Evolutionary conservation across 2,888 invertebrate genomes (phyloP).

Genomic region (Tanypteryx hageni): DNA sequence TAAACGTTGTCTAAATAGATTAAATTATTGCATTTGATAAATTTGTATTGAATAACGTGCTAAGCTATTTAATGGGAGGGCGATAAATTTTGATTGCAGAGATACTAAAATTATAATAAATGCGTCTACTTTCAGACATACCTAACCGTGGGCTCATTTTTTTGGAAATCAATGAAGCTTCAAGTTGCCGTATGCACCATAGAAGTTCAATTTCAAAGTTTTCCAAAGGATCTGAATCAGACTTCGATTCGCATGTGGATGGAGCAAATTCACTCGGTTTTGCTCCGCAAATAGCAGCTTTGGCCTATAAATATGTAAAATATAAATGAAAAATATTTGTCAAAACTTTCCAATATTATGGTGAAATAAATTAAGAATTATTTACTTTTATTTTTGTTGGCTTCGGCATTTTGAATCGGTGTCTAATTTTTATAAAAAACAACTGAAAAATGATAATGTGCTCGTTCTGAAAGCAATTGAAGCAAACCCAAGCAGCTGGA

Average conservation of each 20-base stretch:
- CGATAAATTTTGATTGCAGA: no score
- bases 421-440: neutral
- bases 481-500: neutral
- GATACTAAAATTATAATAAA: no score
- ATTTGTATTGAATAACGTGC: no score
- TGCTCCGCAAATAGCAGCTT: neutral
- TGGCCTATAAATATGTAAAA: neutral
- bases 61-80: no score
- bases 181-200: conserved; percentile 88
- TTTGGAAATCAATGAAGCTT: conserved; percentile 79
- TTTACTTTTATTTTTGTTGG: neutral
- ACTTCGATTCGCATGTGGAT: neutral
- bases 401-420: conserved; percentile 43
- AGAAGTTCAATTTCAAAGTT: conserved; percentile 87
- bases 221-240: conserved; percentile 71
- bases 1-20: no score
- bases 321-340: neutral
- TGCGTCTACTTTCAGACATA: conserved; percentile 72
- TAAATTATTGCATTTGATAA: no score
- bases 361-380: neutral
- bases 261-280: neutral
- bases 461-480: conserved; percentile 15
- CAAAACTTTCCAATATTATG: neutral
- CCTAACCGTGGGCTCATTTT: conserved; percentile 81
- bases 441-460: neutral